phyloP scores from a whole-genome alignment of 1,140 invertebrate species.

The Drusus annulatus region DNA sequence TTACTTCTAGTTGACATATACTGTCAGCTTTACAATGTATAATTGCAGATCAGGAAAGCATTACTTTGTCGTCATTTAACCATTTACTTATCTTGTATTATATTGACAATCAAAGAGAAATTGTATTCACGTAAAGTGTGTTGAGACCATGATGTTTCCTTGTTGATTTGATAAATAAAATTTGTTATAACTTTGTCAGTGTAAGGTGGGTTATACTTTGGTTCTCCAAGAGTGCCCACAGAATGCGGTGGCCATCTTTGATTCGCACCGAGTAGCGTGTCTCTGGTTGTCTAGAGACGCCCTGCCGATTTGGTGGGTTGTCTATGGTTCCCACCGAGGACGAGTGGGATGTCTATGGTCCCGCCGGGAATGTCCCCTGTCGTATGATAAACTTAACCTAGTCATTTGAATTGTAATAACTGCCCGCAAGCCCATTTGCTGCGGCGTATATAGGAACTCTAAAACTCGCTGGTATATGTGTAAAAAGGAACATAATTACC shows the following conservation, averaged over 20 bases:
- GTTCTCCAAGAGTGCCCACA: too few relatives aligned
- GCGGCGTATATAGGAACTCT: conserved; percentile 73
- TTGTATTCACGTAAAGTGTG: conserved; percentile 15
- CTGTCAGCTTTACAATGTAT: too few relatives aligned
- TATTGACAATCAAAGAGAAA: conserved; percentile 37
- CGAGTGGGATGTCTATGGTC: too few relatives aligned
- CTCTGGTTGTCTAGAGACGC: too few relatives aligned
- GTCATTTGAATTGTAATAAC: conserved; percentile 73
- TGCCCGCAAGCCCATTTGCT: conserved; percentile 66
- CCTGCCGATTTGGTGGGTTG: too few relatives aligned
- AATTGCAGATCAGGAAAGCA: background rate
- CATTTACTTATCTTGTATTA: conserved; percentile 22
- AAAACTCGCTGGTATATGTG: conserved; percentile 74
- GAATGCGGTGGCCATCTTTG: too few relatives aligned
- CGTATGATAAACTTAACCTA: conserved; percentile 66
- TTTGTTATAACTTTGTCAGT: conserved; percentile 13
- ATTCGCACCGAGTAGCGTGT: too few relatives aligned
- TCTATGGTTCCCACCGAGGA: background rate
- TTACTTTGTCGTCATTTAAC: conserved; percentile 8
- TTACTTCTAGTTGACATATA: too few relatives aligned
- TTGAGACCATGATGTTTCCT: conserved; percentile 19
- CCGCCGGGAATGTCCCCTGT: conserved; percentile 46
- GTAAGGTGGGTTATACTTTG: background rate
- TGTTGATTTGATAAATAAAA: conserved; percentile 33
- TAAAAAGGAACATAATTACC: conserved; percentile 72